Conservation (phyloP, 2,888 invertebrate species). For the Tromatobia lineatoria region DNA sequence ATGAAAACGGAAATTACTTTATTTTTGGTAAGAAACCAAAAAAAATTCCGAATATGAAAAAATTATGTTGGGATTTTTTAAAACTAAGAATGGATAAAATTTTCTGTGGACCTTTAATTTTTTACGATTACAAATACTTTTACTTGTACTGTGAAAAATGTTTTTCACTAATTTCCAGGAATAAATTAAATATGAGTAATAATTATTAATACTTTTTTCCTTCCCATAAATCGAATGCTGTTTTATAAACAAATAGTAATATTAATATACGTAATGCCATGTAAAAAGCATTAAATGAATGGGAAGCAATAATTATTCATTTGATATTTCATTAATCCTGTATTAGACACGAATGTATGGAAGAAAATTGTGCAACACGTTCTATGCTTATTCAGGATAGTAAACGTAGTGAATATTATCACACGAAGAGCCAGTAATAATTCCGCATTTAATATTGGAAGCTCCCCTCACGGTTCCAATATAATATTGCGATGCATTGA, state of each 20-base stretch:
- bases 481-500: conserved; percentile 32
- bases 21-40: neutral
- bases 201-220: too few relatives aligned
- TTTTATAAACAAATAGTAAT: neutral
- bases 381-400: neutral
- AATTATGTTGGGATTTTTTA: too few relatives aligned
- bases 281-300: neutral
- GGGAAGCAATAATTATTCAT: neutral
- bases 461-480: conserved; percentile 15
- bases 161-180: too few relatives aligned
- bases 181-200: too few relatives aligned
- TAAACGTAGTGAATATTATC: neutral
- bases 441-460: conserved; percentile 36
- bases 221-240: neutral
- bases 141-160: too few relatives aligned
- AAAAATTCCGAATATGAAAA: too few relatives aligned
- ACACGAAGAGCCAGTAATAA: neutral
- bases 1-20: neutral
- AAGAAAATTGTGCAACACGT: neutral
- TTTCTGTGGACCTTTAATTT: too few relatives aligned
- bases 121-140: too few relatives aligned
- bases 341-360: neutral
- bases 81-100: too few relatives aligned
- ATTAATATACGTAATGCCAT: neutral
- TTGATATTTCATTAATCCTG: neutral